These are phyloP conservation scores for Platycercus adscitus DNA, from an alignment of 2,113 vertebrate genomes.

Conservation along the genomic window DNA sequence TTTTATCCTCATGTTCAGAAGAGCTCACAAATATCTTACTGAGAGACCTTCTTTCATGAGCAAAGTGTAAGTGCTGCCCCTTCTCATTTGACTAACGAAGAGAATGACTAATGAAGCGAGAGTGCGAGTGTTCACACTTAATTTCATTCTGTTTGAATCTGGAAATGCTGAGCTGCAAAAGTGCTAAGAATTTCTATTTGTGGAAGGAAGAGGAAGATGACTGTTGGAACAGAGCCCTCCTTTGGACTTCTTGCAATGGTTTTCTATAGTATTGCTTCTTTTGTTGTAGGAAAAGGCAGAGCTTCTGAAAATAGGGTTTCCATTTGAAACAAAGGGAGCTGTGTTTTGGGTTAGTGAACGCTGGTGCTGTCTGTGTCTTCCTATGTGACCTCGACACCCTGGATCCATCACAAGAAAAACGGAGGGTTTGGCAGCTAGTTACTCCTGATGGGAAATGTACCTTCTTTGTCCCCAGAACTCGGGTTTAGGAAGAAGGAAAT, in stretches of 20 bases:
- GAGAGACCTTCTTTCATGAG: neutral
- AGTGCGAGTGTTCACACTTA: neutral
- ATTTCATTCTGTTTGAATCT: conserved; percentile 4
- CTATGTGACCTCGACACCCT: neutral
- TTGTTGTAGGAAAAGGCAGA: neutral
- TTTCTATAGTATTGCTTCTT: neutral
- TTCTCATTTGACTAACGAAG: conserved; percentile 18
- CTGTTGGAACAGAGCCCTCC: neutral
- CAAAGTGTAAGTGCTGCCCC: neutral
- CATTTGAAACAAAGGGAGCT: neutral
- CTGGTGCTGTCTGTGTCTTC: neutral
- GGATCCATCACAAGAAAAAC: neutral
- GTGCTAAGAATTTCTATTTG: neutral
- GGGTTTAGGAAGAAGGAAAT: neutral
- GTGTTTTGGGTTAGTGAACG: neutral
- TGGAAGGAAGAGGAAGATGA: neutral
- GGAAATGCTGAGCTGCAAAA: neutral
- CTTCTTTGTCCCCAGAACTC: neutral
- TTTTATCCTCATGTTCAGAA: neutral
- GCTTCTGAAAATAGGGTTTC: neutral
- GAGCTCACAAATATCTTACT: neutral
- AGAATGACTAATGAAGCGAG: neutral
- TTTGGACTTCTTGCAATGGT: neutral
- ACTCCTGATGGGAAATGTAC: neutral
- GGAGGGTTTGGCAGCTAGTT: neutral